These are phyloP conservation scores for Daktulosphaira vitifoliae DNA, from an alignment of 1,140 invertebrate species.

Conservation along the genomic window DNA sequence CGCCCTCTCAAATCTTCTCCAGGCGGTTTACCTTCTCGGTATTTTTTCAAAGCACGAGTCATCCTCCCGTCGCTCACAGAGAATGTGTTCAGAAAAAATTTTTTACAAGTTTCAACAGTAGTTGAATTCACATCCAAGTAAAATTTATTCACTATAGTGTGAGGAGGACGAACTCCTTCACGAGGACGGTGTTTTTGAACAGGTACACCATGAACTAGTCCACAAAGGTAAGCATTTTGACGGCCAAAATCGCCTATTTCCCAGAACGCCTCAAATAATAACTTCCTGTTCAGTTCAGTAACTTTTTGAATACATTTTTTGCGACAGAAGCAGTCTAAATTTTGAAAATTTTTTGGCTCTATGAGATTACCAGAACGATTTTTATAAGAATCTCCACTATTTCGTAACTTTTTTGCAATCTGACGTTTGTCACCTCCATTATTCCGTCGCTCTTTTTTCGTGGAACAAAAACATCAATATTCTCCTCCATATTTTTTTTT, in stretches of 20 bases:
- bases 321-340: no score
- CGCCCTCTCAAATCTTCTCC: conserved; percentile 30
- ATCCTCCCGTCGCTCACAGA: conserved; percentile 32
- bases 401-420: no score
- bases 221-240: conserved; percentile 16
- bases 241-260: neutral
- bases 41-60: conserved; percentile 31
- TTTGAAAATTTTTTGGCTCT: no score
- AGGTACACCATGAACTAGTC: neutral
- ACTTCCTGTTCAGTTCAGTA: no score
- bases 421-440: no score
- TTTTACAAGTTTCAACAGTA: conserved; percentile 31
- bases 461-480: no score
- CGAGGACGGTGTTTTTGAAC: neutral
- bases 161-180: neutral
- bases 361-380: no score
- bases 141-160: neutral
- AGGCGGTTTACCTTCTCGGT: conserved; percentile 26
- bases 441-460: no score
- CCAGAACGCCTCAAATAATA: no score
- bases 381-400: no score
- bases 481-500: no score
- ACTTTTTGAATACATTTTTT: no score
- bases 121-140: neutral
- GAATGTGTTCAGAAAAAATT: conserved; percentile 35